Conservation (phyloP, 2,113 vertebrate genomes). For the Calyptomena viridis region DNA sequence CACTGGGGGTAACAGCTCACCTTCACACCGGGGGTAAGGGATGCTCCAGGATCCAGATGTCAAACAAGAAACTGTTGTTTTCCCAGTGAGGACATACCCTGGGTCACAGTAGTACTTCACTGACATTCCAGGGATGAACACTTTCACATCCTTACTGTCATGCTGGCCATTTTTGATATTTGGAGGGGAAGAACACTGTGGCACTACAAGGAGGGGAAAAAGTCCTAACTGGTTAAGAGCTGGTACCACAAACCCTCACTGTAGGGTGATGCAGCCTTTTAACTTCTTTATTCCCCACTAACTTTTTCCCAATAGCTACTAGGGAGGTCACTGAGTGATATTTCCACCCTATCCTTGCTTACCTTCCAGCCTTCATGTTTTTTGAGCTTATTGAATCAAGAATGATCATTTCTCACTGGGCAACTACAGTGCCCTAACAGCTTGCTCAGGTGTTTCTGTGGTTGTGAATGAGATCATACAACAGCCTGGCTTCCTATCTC, state of each 20-base stretch:
- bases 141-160: background rate
- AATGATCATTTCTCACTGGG: background rate
- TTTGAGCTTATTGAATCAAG: background rate
- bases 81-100: conserved; percentile 52
- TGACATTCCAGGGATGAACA: conserved; percentile 35
- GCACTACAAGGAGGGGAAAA: background rate
- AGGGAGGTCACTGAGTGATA: background rate
- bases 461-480: background rate
- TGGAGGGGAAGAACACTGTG: conserved; percentile 21
- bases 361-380: background rate
- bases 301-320: background rate
- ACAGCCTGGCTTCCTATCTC: background rate
- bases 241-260: background rate
- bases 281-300: background rate
- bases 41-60: conserved; percentile 62
- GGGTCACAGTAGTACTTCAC: conserved; percentile 66
- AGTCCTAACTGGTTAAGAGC: background rate
- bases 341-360: background rate
- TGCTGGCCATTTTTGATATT: background rate
- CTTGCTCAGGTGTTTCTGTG: background rate
- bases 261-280: background rate
- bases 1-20: background rate
- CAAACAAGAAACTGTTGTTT: conserved; percentile 49
- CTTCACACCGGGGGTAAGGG: conserved; percentile 50
- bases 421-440: background rate